phyloP scores from a whole-genome alignment of 2,113 vertebrate genomes.

The Trogon surrucura region DNA sequence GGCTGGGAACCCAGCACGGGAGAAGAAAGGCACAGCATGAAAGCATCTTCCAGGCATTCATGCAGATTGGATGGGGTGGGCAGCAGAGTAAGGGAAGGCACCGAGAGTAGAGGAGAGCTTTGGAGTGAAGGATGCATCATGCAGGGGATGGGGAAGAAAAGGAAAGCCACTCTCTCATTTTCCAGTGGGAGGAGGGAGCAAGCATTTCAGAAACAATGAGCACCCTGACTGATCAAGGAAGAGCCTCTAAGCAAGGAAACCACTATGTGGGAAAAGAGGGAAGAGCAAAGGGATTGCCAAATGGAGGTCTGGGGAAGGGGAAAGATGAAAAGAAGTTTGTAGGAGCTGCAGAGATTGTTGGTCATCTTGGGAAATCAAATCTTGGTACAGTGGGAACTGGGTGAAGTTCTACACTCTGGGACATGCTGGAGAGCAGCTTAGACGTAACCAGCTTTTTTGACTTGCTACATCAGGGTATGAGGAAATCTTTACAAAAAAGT shows the following conservation, averaged over 20 bases:
- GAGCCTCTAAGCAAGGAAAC: not conserved
- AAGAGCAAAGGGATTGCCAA: not conserved
- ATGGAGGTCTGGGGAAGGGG: not conserved
- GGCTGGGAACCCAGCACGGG: not conserved
- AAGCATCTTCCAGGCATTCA: not conserved
- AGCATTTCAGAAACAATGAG: not conserved
- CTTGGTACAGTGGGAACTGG: not conserved
- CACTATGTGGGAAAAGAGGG: not conserved
- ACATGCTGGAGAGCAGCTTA: not conserved
- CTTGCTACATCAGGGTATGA: not conserved
- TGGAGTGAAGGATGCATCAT: not conserved
- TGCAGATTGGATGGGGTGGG: not conserved
- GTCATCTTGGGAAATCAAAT: not conserved
- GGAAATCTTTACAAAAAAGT: not conserved
- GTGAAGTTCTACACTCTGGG: not conserved
- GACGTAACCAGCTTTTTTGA: not conserved
- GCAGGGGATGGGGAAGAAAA: not conserved
- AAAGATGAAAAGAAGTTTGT: not conserved
- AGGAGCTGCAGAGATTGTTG: not conserved
- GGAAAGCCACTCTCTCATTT: not conserved
- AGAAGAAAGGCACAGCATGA: not conserved
- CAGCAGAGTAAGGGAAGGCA: not conserved
- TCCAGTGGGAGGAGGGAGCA: not conserved
- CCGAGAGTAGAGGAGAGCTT: not conserved
- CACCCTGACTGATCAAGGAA: not conserved